Evolutionary conservation across 2,888 invertebrate species (phyloP).

Genomic region (Selenia dentaria): DNA sequence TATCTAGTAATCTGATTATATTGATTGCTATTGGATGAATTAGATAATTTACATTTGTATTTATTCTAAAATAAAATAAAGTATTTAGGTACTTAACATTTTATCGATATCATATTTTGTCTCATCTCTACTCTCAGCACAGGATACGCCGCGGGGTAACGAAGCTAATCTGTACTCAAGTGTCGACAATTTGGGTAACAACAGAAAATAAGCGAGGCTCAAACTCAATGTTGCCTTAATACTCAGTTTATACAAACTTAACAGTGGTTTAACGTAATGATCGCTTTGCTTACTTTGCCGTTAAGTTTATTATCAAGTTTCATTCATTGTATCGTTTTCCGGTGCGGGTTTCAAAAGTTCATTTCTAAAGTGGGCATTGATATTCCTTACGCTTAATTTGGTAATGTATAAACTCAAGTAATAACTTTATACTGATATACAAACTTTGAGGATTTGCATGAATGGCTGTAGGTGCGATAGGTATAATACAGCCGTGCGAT

Average conservation of each 20-base stretch:
- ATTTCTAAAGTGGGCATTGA: neutral
- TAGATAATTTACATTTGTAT: too few relatives aligned
- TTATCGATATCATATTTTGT: neutral
- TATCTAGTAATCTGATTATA: too few relatives aligned
- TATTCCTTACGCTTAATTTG: neutral
- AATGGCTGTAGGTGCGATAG: too few relatives aligned
- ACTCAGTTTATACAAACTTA: slow-evolving; percentile 59
- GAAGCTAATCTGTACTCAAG: slow-evolving; percentile 84
- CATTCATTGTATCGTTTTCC: neutral
- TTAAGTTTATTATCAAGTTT: slow-evolving; percentile 3
- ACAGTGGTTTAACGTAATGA: slow-evolving; percentile 44
- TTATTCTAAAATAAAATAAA: too few relatives aligned
- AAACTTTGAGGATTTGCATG: too few relatives aligned
- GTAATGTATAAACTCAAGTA: too few relatives aligned
- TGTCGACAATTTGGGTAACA: slow-evolving; percentile 84
- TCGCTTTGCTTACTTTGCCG: slow-evolving; percentile 29
- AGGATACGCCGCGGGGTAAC: slow-evolving; percentile 75
- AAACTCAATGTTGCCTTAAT: slow-evolving; percentile 58
- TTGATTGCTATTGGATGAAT: too few relatives aligned
- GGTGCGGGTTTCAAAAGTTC: neutral
- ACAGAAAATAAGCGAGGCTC: slow-evolving; percentile 79
- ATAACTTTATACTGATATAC: too few relatives aligned
- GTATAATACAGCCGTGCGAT: too few relatives aligned
- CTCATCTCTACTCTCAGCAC: slow-evolving; percentile 63
- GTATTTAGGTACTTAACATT: too few relatives aligned